Evolutionary conservation across 2,113 vertebrate genomes (phyloP).

Genomic region (Leucosticte australis): DNA sequence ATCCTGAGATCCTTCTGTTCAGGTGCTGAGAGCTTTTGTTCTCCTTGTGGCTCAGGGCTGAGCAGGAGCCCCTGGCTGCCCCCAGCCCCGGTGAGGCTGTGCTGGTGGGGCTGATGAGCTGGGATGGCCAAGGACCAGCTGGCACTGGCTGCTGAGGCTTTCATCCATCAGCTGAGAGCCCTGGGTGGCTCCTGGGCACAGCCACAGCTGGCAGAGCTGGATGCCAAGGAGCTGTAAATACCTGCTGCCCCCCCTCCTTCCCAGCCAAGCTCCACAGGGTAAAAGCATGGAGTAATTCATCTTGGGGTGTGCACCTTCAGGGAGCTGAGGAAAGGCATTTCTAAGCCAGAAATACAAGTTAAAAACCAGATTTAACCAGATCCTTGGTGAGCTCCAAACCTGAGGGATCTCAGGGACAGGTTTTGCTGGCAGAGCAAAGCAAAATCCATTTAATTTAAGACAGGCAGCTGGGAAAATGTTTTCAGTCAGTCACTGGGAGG

Average conservation of each 20-base stretch:
- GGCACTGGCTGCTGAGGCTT: background rate
- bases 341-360: background rate
- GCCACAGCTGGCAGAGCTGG: background rate
- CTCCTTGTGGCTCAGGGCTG: background rate
- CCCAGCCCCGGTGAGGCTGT: background rate
- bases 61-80: background rate
- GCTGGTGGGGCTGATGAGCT: background rate
- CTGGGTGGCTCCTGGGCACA: background rate
- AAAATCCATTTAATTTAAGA: constrained; percentile 37
- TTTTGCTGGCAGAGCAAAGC: background rate
- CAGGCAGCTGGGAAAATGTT: constrained; percentile 27
- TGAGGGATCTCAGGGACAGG: background rate
- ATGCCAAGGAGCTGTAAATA: background rate
- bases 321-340: background rate
- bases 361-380: background rate
- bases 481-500: background rate
- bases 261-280: background rate
- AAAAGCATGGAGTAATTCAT: background rate
- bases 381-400: background rate
- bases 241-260: background rate
- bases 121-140: background rate
- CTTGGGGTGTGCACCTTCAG: background rate
- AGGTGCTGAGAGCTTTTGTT: background rate
- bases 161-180: background rate
- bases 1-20: background rate